Evolutionary conservation across 2,888 invertebrate species (phyloP).

Genomic region (Agrotis exclamationis): DNA sequence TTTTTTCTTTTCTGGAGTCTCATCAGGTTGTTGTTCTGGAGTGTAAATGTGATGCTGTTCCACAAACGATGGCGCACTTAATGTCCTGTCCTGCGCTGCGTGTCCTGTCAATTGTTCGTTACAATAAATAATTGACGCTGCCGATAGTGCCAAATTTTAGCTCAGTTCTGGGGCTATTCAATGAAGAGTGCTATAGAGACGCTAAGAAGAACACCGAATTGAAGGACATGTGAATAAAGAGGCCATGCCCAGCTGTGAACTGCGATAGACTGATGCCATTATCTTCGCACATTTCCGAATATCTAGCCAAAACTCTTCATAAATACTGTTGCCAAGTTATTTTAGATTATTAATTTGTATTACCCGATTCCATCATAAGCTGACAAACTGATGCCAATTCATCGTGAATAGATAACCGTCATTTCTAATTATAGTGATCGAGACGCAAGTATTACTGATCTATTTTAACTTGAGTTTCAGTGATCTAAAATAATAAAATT

Average conservation of each 20-base stretch:
- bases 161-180: too few relatives aligned
- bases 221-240: too few relatives aligned
- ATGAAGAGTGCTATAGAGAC: too few relatives aligned
- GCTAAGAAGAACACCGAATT: too few relatives aligned
- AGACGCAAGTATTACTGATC: conserved; percentile 30
- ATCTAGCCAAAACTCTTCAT: neutral
- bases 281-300: neutral
- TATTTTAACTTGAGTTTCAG: conserved; percentile 37
- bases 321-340: neutral
- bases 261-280: too few relatives aligned
- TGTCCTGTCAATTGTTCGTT: too few relatives aligned
- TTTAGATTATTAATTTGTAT: conserved; percentile 7
- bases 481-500: conserved; percentile 40
- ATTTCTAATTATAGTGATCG: conserved; percentile 53
- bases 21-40: too few relatives aligned
- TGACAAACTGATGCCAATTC: conserved; percentile 36
- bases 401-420: conserved; percentile 58
- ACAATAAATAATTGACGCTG: too few relatives aligned
- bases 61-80: too few relatives aligned
- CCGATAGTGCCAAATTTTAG: too few relatives aligned
- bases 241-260: neutral
- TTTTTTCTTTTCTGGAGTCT: neutral
- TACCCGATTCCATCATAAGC: conserved; percentile 6
- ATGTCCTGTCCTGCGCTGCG: too few relatives aligned
- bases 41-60: too few relatives aligned